phyloP scores from a whole-genome alignment of 2,888 invertebrate species.

The Drosophila planitibia region DNA sequence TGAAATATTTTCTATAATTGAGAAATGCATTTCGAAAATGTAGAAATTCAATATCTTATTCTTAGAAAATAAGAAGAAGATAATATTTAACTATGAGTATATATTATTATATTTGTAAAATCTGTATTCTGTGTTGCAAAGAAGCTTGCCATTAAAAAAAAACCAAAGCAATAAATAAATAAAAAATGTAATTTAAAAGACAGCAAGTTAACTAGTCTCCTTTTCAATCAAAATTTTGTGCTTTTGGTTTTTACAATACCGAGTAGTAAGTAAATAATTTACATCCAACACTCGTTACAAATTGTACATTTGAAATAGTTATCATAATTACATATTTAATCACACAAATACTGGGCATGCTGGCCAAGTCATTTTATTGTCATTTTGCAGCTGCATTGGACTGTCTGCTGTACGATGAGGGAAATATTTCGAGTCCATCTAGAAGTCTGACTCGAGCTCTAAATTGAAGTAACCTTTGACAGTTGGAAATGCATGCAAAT shows the following conservation, averaged over 20 bases:
- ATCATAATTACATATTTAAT: not conserved
- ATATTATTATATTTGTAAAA: not conserved
- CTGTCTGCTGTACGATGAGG: conserved; percentile 26
- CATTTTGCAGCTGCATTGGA: conserved; percentile 31
- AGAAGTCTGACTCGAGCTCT: not conserved
- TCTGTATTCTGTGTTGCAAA: not conserved
- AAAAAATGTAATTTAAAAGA: not conserved
- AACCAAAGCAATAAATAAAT: not conserved
- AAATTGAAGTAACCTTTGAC: conserved; percentile 24
- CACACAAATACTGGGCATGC: not conserved
- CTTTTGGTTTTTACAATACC: not conserved
- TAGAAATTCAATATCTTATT: not conserved
- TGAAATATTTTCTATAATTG: not conserved
- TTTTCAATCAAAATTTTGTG: not conserved
- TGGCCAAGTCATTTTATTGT: not conserved
- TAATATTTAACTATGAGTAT: not conserved
- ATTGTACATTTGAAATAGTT: not conserved
- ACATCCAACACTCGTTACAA: not conserved
- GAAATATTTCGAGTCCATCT: conserved; percentile 30
- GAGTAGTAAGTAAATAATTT: not conserved
- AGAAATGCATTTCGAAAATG: not conserved
- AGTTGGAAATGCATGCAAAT: conserved; percentile 50
- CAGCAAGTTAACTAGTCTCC: not conserved
- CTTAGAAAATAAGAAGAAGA: not conserved
- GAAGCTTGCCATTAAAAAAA: not conserved